Percentiles rank a stretch among this genome's conserved stretches.
phyloP scores from a whole-genome alignment of 2,888 invertebrate genomes.

The Epiblema foenella region DNA sequence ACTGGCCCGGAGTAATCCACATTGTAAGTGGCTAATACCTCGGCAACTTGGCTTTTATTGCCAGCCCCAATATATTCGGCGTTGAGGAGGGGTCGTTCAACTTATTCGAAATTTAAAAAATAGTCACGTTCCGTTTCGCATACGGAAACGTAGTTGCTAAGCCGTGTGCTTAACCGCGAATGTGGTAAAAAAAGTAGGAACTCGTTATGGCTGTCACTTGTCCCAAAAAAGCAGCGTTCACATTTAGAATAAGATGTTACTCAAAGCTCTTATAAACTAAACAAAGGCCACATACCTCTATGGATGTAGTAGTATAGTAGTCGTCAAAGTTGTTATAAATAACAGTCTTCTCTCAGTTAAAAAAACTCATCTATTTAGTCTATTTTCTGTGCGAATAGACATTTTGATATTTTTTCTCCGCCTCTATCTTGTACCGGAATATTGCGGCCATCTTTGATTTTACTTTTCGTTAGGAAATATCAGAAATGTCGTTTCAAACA shows the following conservation, averaged over 20 bases:
- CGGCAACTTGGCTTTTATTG: constrained; percentile 39
- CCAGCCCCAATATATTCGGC: constrained; percentile 46
- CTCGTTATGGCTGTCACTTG: constrained; percentile 1
- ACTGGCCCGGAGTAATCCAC: constrained; percentile 55
- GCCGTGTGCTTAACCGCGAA: constrained; percentile 28
- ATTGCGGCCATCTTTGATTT: no score
- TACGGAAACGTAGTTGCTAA: constrained; percentile 51
- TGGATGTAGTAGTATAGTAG: no score
- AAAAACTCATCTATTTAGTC: no score
- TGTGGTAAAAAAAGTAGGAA: constrained; percentile 35
- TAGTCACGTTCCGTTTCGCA: constrained; percentile 48
- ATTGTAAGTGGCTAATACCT: constrained; percentile 58
- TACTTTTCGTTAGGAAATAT: no score
- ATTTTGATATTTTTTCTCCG: no score
- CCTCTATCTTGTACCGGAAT: no score
- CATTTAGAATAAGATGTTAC: not conserved
- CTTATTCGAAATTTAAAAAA: constrained; percentile 44
- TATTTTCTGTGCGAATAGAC: no score
- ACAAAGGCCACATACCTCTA: no score
- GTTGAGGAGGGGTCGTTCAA: constrained; percentile 49
- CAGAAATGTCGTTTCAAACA: no score
- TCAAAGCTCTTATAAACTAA: not conserved
- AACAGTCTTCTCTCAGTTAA: no score
- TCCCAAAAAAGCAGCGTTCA: not conserved
- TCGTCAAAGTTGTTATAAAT: no score